phyloP scores from a whole-genome alignment of 2,113 vertebrate species.

The Gallinago jamesoni region DNA sequence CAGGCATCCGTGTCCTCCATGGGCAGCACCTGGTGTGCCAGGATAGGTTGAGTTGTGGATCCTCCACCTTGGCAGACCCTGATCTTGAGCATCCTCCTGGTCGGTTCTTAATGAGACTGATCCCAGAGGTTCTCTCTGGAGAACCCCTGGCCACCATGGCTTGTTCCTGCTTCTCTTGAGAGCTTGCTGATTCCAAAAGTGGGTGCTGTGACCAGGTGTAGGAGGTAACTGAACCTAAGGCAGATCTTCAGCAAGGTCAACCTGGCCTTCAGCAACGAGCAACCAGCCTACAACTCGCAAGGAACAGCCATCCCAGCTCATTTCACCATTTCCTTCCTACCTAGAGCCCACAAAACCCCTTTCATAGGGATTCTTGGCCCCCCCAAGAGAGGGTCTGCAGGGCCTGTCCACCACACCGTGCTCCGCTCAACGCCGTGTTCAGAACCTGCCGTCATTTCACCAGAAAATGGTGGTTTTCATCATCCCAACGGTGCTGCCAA shows the following conservation, averaged over 20 bases:
- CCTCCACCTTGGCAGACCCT: not conserved
- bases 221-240: rapidly evolving
- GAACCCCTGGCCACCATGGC: rapidly evolving
- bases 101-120: not conserved
- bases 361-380: rapidly evolving
- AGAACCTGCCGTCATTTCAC: not conserved
- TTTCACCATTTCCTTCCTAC: rapidly evolving
- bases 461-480: rapidly evolving
- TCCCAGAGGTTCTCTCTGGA: rapidly evolving
- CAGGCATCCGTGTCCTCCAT: rapidly evolving
- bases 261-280: not conserved
- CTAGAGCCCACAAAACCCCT: not conserved
- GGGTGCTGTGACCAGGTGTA: too few species aligned
- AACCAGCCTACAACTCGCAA: not conserved
- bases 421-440: rapidly evolving
- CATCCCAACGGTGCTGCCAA: not conserved
- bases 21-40: rapidly evolving
- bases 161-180: not conserved
- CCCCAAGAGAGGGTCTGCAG: rapidly evolving
- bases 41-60: rapidly evolving
- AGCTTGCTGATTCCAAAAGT: too few species aligned
- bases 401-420: not conserved
- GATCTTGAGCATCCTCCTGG: not conserved
- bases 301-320: rapidly evolving
- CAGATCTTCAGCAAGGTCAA: not conserved